Percentiles rank a stretch among this genome's conserved stretches.
These are phyloP conservation scores for Polypedilum vanderplanki DNA, from an alignment of 1,140 invertebrate species.

Conservation along the genomic window DNA sequence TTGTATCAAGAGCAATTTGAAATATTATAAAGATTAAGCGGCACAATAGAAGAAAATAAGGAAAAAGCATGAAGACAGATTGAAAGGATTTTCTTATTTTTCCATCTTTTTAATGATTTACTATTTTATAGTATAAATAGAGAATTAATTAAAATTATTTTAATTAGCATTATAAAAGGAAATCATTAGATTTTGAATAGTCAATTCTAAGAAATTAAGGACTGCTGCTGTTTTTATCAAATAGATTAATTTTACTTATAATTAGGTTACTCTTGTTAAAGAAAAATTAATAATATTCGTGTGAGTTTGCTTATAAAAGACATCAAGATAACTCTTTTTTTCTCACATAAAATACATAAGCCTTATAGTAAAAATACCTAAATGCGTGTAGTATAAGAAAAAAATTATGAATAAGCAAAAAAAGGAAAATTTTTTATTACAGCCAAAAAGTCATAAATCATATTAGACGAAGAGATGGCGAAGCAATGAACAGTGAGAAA, in stretches of 20 bases:
- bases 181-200: too few relatives aligned
- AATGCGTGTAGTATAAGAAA: slow-evolving; percentile 8
- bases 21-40: slow-evolving; percentile 7
- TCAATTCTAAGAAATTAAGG: too few relatives aligned
- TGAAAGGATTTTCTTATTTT: not conserved
- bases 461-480: not conserved
- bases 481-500: not conserved
- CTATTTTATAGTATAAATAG: not conserved
- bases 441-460: not conserved
- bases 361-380: not conserved
- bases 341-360: not conserved
- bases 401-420: slow-evolving; percentile 2
- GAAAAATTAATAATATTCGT: not conserved
- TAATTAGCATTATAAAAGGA: too few relatives aligned
- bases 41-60: not conserved
- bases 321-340: slow-evolving; percentile 3
- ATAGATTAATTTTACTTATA: too few relatives aligned
- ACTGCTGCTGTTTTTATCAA: too few relatives aligned
- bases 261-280: too few relatives aligned
- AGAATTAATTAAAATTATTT: too few relatives aligned
- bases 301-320: not conserved
- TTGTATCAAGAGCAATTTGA: not conserved
- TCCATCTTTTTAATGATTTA: not conserved
- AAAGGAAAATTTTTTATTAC: not conserved
- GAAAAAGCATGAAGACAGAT: not conserved